A percentile compares a stretch with the other conserved stretches of the same genome.
Evolutionary conservation across 2,888 invertebrate genomes (phyloP).

Genomic region (Apantesis nais): DNA sequence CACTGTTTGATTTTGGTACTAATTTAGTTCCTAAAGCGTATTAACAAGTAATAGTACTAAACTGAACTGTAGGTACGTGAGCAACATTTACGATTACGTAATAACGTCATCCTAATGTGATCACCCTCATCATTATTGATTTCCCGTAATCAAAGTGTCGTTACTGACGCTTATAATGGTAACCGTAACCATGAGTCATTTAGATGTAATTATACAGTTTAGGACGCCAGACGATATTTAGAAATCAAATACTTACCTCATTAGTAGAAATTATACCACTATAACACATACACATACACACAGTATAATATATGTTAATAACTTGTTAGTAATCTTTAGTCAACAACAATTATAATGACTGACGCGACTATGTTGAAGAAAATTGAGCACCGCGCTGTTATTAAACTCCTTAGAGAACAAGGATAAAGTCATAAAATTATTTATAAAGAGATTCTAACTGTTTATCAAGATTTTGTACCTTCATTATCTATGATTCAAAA

Average conservation of each 20-base stretch:
- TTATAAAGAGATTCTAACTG: no score
- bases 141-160: conserved; percentile 61
- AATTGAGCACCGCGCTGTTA: no score
- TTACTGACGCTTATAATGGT: conserved; percentile 46
- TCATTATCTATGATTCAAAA: no score
- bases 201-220: not conserved
- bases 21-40: not conserved
- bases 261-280: not conserved
- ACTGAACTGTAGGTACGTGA: not conserved
- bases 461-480: no score
- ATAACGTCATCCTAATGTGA: not conserved
- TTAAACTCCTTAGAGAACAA: no score
- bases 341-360: no score
- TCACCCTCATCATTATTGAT: conserved; percentile 23
- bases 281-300: not conserved
- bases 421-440: no score
- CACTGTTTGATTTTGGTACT: not conserved
- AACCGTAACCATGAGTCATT: not conserved
- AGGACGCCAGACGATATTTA: not conserved
- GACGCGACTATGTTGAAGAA: no score
- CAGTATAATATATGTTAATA: no score
- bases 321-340: no score
- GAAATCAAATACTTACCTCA: not conserved
- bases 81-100: not conserved
- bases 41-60: not conserved